Conservation (phyloP, 2,888 invertebrate species). For the Ellobium chinense region DNA sequence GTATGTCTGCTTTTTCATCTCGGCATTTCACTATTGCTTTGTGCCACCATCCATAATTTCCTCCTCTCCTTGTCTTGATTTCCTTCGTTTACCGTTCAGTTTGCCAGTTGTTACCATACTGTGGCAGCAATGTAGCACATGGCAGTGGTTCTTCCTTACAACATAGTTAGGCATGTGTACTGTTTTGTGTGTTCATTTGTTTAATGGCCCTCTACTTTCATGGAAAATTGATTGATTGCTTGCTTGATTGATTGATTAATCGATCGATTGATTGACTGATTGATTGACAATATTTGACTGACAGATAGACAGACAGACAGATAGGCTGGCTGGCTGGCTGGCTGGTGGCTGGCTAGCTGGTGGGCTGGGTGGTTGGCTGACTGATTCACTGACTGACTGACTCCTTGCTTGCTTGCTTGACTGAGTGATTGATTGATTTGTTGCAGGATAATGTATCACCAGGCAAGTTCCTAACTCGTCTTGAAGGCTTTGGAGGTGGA, state of each 20-base stretch:
- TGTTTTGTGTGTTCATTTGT: too few relatives aligned
- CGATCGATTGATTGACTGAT: not conserved
- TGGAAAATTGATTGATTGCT: not conserved
- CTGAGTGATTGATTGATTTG: not conserved
- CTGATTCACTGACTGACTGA: not conserved
- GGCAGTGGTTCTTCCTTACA: too few relatives aligned
- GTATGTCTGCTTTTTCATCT: too few relatives aligned
- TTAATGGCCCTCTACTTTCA: too few relatives aligned
- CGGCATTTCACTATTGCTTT: too few relatives aligned
- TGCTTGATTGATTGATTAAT: not conserved
- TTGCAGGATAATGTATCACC: conserved; percentile 20
- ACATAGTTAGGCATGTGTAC: too few relatives aligned
- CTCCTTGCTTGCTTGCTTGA: not conserved
- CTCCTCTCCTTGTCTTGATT: too few relatives aligned
- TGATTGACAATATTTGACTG: not conserved
- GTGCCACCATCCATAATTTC: too few relatives aligned
- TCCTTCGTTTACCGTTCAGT: too few relatives aligned
- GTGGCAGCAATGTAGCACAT: too few relatives aligned
- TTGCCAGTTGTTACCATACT: too few relatives aligned
- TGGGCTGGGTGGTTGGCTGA: not conserved
- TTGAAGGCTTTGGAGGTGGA: conserved; percentile 17
- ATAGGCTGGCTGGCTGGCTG: not conserved
- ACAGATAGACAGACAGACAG: not conserved
- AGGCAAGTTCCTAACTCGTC: conserved; percentile 11
- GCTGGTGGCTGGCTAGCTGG: not conserved